Evolutionary conservation across 2,888 invertebrate genomes (phyloP).

Genomic region (Nymphalis polychloros): DNA sequence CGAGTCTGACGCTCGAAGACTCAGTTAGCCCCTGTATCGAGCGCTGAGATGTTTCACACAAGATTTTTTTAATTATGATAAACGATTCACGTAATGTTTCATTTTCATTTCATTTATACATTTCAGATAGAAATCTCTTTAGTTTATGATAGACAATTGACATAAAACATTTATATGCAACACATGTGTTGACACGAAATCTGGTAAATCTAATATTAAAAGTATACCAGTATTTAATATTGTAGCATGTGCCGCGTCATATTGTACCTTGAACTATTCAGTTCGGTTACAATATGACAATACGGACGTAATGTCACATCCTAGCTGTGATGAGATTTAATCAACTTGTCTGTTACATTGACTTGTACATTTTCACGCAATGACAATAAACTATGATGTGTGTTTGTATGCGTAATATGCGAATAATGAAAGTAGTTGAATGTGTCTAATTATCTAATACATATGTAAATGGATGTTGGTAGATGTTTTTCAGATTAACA

Average conservation of each 20-base stretch:
- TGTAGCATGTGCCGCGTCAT: not conserved
- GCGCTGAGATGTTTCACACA: too few species aligned
- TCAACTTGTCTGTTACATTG: not conserved
- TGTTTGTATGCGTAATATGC: too few species aligned
- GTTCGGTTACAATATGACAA: not conserved
- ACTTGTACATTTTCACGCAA: too few species aligned
- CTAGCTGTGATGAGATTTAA: not conserved
- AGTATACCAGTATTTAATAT: conserved; percentile 1
- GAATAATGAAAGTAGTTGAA: too few species aligned
- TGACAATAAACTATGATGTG: too few species aligned
- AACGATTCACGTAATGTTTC: not conserved
- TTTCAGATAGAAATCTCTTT: too few species aligned
- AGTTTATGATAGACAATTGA: not conserved
- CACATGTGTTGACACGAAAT: not conserved
- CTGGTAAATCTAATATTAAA: conserved; percentile 17
- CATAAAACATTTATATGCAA: not conserved
- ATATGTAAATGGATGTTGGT: too few species aligned
- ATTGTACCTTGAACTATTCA: not conserved
- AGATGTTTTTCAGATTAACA: too few species aligned
- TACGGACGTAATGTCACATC: not conserved
- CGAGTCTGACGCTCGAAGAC: too few species aligned
- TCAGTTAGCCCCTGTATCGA: too few species aligned
- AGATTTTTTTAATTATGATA: too few species aligned
- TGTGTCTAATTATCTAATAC: too few species aligned
- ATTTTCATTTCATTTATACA: not conserved